Evolutionary conservation across 2,888 invertebrate species (phyloP).

Genomic region (Chloroclystis v-ata): DNA sequence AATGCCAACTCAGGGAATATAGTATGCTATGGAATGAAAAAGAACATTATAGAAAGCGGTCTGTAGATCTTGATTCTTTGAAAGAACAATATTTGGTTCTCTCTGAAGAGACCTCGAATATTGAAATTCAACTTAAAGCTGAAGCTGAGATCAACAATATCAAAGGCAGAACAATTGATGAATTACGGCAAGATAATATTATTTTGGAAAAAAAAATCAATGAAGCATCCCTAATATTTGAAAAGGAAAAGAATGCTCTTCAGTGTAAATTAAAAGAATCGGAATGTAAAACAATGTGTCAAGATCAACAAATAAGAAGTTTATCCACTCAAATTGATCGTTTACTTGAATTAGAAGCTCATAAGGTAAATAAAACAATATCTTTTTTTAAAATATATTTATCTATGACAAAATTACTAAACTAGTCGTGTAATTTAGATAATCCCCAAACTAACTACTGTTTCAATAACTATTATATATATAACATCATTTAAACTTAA

Average conservation of each 20-base stretch:
- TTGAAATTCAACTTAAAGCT: constrained; percentile 61
- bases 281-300: constrained; percentile 75
- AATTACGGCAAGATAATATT: constrained; percentile 54
- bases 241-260: constrained; percentile 70
- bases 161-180: constrained; percentile 52
- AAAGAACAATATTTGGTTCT: constrained; percentile 62
- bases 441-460: no score
- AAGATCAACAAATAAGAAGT: constrained; percentile 77
- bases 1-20: constrained; percentile 55
- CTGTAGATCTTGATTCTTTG: constrained; percentile 55
- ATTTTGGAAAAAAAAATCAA: constrained; percentile 54
- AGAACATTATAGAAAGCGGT: constrained; percentile 61
- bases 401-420: no score
- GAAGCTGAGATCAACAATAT: constrained; percentile 62
- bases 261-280: constrained; percentile 72
- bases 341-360: constrained; percentile 55
- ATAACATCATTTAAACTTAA: no score
- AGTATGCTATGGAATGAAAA: constrained; percentile 64
- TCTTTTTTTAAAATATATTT: no score
- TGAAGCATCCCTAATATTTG: constrained; percentile 48
- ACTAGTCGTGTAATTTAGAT: no score
- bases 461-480: no score
- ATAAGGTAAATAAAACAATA: constrained; percentile 33
- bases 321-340: constrained; percentile 73
- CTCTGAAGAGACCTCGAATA: constrained; percentile 57